phyloP scores from a whole-genome alignment of 2,797 vertebrate genomes.

The Cossypha dichroa region DNA sequence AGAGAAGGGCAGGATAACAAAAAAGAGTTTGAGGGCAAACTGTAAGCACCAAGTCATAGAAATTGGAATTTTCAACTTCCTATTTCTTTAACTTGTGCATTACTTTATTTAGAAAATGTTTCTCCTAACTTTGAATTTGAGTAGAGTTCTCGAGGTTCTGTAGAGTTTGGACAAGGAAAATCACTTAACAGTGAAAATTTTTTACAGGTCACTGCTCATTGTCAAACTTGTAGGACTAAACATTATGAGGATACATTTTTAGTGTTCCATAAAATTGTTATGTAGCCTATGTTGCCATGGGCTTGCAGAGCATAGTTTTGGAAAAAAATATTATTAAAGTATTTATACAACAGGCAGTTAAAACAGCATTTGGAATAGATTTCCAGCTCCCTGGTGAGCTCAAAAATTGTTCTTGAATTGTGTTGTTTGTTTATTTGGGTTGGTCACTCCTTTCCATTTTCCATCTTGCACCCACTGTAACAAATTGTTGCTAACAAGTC shows the following conservation, averaged over 20 bases:
- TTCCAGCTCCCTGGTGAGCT: conserved; percentile 8
- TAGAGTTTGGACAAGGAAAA: background rate
- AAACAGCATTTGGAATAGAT: conserved; percentile 24
- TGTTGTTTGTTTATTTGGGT: conserved; percentile 14
- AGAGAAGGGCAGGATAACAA: background rate
- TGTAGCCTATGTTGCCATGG: background rate
- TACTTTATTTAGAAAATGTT: background rate
- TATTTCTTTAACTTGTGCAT: background rate
- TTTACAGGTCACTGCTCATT: background rate
- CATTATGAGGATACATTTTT: background rate
- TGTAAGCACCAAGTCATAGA: background rate
- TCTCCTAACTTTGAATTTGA: background rate
- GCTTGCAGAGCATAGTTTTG: background rate
- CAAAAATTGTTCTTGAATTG: background rate
- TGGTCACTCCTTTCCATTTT: background rate
- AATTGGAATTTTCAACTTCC: background rate
- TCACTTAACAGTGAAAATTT: background rate
- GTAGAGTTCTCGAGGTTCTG: background rate
- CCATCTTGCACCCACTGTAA: background rate
- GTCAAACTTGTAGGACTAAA: background rate
- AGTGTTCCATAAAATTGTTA: background rate
- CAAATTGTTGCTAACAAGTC: background rate
- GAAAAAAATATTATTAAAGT: background rate
- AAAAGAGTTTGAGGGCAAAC: background rate
- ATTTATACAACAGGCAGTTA: background rate